A percentile compares a stretch with the other conserved stretches of the same genome.
Conservation (phyloP, 92 coral and sea anemone genomes). For the Zoanthus gigantus region DNA sequence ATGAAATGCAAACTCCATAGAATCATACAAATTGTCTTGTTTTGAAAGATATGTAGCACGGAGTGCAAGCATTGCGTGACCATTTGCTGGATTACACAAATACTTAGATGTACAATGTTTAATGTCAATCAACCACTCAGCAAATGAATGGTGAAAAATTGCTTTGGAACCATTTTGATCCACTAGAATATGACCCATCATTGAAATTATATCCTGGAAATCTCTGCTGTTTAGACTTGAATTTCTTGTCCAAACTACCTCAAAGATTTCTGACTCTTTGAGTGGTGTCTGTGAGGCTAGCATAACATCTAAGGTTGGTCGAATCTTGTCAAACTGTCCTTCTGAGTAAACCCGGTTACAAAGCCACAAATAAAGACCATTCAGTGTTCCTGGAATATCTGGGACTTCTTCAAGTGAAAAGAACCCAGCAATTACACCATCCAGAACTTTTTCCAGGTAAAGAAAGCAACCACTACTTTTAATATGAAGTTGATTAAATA, state of each 20-base stretch:
- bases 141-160: constrained; percentile 94
- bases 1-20: constrained; percentile 90
- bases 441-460: constrained; percentile 93
- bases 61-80: constrained; percentile 98
- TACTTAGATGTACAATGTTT: constrained; percentile 95
- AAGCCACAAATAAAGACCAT: constrained; percentile 95
- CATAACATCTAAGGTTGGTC: constrained; percentile 83
- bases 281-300: constrained; percentile 91
- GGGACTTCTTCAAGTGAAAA: constrained; percentile 86
- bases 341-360: constrained; percentile 90
- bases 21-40: constrained; percentile 75
- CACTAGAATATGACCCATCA: constrained; percentile 73
- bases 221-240: constrained; percentile 62
- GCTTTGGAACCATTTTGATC: constrained; percentile 73
- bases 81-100: constrained; percentile 88
- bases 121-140: constrained; percentile 96
- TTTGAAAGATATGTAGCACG: constrained; percentile 86
- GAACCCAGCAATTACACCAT: constrained; percentile 82
- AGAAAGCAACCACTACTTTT: constrained; percentile 98
- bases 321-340: constrained; percentile 82
- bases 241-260: constrained; percentile 88
- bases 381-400: constrained; percentile 96
- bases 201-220: constrained; percentile 70
- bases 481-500: constrained; percentile 94
- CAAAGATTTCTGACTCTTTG: constrained; percentile 78